Evolutionary conservation across 2,113 vertebrate genomes (phyloP), one percentile per base, ranked within the genome.

Genomic region (Boleophthalmus pectinirostris): DNA sequence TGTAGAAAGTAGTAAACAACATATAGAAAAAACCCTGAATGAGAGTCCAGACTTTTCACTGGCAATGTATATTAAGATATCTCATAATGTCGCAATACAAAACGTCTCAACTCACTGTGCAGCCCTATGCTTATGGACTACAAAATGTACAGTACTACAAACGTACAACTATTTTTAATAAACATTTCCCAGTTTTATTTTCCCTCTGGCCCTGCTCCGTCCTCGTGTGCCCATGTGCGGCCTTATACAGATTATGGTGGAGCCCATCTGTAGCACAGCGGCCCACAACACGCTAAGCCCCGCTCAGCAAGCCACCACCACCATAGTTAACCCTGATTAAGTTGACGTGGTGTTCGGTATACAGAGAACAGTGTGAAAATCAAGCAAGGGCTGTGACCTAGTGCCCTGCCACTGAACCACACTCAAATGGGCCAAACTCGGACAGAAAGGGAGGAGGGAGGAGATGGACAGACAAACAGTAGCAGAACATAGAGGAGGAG

Each of bases 311-410:
- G 86, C 84, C 89, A 72, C 87, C 69, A 71, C 79, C 70, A 70
- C 81, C 78, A 75, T 93, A 89, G 91, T 93, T 94, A 93, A 92
- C 91, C 92, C 92, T 85, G 92, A 94, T 94, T 94, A 94, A 93
- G 86, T 87, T 92, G 91, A 93, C 82, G 92, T 91, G 91, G 80
- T 77, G 72, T 77, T 92, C 74, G 72, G 83, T 82, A 56, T 25
- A 33, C 83, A 79, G 84, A 80, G 79, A 92, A 87, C 88, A 85
- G 92, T 93, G 92, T 92, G 91, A 92, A 93, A 92, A 93, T 91
- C 88, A 82, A 89, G 82, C 68, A 65, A 77, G 84, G 70, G 89
- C 72, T 67, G 56, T 89, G 91, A 93, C 91, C 91, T 66, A 93
- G 82, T 93, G 91, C 81, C 91, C 91, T 71, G 85, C 80, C 73